Evolutionary conservation across 2,113 vertebrate genomes (phyloP).

Genomic region (Ailuropoda melanoleuca): DNA sequence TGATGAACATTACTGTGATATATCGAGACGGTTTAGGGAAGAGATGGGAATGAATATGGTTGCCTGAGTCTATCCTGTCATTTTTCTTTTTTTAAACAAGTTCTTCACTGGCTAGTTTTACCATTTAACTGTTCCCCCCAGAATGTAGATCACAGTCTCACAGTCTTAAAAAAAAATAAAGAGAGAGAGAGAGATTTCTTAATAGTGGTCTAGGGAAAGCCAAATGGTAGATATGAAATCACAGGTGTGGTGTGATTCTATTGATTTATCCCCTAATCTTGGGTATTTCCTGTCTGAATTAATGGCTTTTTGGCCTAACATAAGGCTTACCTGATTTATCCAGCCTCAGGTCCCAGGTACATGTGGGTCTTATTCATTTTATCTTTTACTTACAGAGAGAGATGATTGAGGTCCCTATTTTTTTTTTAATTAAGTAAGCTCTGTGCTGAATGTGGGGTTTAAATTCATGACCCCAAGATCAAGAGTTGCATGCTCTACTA

Average conservation of each 20-base stretch:
- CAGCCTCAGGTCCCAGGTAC: background rate
- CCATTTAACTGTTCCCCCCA: background rate
- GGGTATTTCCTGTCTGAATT: background rate
- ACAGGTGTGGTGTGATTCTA: background rate
- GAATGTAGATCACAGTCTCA: background rate
- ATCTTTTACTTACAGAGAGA: background rate
- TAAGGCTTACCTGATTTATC: background rate
- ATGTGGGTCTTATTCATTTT: background rate
- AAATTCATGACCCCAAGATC: background rate
- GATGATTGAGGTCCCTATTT: background rate
- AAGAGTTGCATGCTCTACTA: background rate
- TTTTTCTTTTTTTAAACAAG: background rate
- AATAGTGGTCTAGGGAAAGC: background rate
- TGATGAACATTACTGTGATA: background rate
- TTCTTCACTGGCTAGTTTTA: background rate
- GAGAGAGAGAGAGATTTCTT: background rate
- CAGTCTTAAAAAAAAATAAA: background rate
- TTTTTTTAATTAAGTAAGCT: background rate
- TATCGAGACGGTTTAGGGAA: background rate
- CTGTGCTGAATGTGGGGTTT: background rate
- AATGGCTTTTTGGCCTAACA: background rate
- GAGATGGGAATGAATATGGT: background rate
- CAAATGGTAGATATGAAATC: background rate
- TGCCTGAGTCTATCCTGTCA: background rate
- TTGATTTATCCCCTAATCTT: background rate